Conservation (phyloP, 1,140 invertebrate species). For the Proctacanthus coquilletti region DNA sequence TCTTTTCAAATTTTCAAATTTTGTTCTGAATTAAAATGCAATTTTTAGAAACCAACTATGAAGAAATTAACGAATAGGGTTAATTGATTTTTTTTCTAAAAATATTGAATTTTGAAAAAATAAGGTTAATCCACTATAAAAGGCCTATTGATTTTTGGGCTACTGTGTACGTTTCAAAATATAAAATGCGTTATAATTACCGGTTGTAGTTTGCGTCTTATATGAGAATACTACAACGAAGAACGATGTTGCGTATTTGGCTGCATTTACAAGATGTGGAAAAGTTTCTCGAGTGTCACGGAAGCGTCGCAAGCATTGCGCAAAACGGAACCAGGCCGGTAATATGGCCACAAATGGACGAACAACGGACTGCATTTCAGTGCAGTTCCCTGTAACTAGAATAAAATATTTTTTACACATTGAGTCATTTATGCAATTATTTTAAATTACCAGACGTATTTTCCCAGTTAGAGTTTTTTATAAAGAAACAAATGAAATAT, state of each 20-base stretch:
- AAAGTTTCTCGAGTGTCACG: slow-evolving; percentile 76
- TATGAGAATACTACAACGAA: slow-evolving; percentile 30
- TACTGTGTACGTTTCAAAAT: not conserved
- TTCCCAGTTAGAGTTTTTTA: slow-evolving; percentile 54
- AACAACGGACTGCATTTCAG: slow-evolving; percentile 40
- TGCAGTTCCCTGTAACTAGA: slow-evolving; percentile 40
- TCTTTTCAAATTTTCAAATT: too few relatives aligned
- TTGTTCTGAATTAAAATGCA: too few relatives aligned
- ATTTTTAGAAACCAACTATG: too few relatives aligned
- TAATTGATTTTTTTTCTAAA: too few relatives aligned
- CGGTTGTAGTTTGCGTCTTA: slow-evolving; percentile 22
- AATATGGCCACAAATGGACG: slow-evolving; percentile 75
- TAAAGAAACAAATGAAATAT: slow-evolving; percentile 75
- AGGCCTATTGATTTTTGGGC: not conserved
- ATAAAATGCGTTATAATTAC: too few relatives aligned
- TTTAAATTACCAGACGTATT: slow-evolving; percentile 36
- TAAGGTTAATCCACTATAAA: not conserved
- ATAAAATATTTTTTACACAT: slow-evolving; percentile 2
- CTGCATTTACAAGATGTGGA: slow-evolving; percentile 92
- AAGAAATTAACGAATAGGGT: too few relatives aligned
- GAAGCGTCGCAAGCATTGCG: slow-evolving; percentile 92
- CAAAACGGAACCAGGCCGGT: slow-evolving; percentile 94
- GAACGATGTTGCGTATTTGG: slow-evolving; percentile 30
- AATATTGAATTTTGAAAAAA: not conserved
- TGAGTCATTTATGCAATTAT: slow-evolving; percentile 4